Base-by-base conservation (phyloP, 2,113 vertebrate genomes). In the Mesocricetus auratus region DNA sequence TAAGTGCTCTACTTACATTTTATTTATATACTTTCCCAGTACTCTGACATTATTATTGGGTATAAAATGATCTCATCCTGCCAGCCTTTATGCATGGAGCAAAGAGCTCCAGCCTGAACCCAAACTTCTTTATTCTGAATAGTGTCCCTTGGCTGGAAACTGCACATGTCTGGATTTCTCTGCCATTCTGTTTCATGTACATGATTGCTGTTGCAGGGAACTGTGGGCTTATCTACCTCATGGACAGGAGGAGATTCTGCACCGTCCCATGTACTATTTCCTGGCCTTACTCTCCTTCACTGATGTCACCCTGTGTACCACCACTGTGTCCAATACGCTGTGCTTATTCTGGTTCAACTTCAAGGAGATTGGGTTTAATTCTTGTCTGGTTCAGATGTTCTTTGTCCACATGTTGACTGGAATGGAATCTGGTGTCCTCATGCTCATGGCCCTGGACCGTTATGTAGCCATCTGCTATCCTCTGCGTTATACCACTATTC, bases 151-250 rank as follows among this genome's bases (percentile, higher is more conserved):
- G 95, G 2, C 47, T 98, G 89, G 96, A 98, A 94, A 78, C n/a
- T 83, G 56, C 24, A 62, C 81, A 83, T 17, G 24, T 83, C 36
- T 83, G 81, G 81, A 83, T 83, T 47, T 21, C 97, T 36, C 94
- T 98, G 77, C 97, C 95, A 29, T 97, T 97, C 87, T 97, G 83
- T 64, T 86, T 96, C 92, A 97, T 97, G 97, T 97, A 96, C 17
- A 11, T 95, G 58, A n/a, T 93, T 7, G 94, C 93, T 90, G 62
- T 96, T 0, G 29, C 89, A 66, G 97, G 97, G 4, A 98, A 97
- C 91, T 96, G 93, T 66, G 97, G 97, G 31, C 91, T 97, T 66
- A 79, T 97, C 33, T 96, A 96, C 71, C 87, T 98, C 87, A 93
- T 97, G 12, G 50, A 36, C 86, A 94, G 42, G 97, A 98, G 68